Base-by-base conservation (phyloP, 2,797 vertebrate species). In the Lithobates pipiens region DNA sequence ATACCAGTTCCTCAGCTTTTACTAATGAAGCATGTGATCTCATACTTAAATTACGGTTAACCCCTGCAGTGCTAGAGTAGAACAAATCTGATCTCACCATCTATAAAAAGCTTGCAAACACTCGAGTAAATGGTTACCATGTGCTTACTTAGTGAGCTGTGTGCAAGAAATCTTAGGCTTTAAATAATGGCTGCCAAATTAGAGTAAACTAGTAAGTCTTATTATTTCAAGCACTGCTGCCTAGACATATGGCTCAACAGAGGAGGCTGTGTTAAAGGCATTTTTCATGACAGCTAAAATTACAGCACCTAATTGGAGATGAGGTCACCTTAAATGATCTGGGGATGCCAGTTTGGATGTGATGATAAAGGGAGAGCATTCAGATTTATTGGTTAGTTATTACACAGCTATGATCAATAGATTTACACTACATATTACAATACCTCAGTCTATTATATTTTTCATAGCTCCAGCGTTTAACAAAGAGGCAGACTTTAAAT, bases 181-280 rank as follows among this genome's bases (percentile, higher is more conserved):
- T 54, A 84, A 72, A 73, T 78, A 84, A 84, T 78, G 69, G 76
- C 16, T 71, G 65, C 68, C 68, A 72, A 84, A 84, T 84, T 79
- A 79, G 79, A 78, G 69, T 79, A 78, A 79, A 44, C 76, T 39
- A 61, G 76, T 77, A 73, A 85, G 69, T 78, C 69, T 73, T 84
- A 83, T 83, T 80, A 71, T 74, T 63, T 82, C 18, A 21, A 84
- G 39, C 65, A 27, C 34, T 70, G 54, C 46, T 85, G 76, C 76
- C 36, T 65, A 79, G 83, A 78, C 83, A 72, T 50, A 36, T 83
- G 73, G 44, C 71, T 82, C 21, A 69, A 69, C 73, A 68, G 54
- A 85, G 42, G 44, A 44, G 34, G 5, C 39, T 73, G 76, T 74
- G 83, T 85, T 73, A 73, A 72, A 85, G 68, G 34, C n/a, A 71